These are phyloP conservation scores for Gasterosteus nipponicus DNA, from an alignment of 2,113 vertebrate species.

Conservation along the genomic window DNA sequence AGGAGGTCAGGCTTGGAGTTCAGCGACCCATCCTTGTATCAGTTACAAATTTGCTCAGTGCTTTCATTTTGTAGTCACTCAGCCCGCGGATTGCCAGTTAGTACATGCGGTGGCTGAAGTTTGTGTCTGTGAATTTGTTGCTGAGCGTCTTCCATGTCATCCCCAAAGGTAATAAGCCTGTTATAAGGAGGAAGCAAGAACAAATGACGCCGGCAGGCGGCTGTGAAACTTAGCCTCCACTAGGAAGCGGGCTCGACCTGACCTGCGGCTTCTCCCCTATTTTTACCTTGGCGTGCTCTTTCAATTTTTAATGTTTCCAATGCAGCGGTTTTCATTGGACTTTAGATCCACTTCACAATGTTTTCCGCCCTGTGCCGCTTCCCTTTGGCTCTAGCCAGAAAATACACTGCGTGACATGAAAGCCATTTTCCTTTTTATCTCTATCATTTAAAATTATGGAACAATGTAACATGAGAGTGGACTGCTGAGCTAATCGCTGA, in stretches of 20 bases:
- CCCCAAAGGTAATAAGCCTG: conserved; percentile 27
- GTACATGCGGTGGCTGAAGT: conserved; percentile 29
- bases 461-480: conserved; percentile 26
- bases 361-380: conserved; percentile 15
- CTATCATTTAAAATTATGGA: conserved; percentile 27
- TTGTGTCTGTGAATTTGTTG: neutral
- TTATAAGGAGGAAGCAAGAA: conserved; percentile 39
- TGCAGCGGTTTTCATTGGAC: conserved; percentile 52
- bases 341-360: conserved; percentile 49
- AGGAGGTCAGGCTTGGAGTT: conserved; percentile 32
- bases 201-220: conserved; percentile 44
- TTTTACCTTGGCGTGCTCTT: conserved; percentile 50
- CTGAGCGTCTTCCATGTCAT: conserved; percentile 2
- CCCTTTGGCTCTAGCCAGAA: conserved; percentile 20
- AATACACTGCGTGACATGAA: conserved; percentile 9
- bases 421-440: conserved; percentile 5
- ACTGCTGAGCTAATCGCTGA: conserved; percentile 46
- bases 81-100: conserved; percentile 26
- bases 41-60: conserved; percentile 50
- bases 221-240: conserved; percentile 49
- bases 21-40: conserved; percentile 28
- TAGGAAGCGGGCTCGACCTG: conserved; percentile 46
- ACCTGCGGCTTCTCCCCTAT: conserved; percentile 47
- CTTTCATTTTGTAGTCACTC: conserved; percentile 26
- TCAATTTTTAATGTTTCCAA: conserved; percentile 68